Base-by-base conservation (phyloP, 1,140 invertebrate genomes). In the Radopholus similis region DNA sequence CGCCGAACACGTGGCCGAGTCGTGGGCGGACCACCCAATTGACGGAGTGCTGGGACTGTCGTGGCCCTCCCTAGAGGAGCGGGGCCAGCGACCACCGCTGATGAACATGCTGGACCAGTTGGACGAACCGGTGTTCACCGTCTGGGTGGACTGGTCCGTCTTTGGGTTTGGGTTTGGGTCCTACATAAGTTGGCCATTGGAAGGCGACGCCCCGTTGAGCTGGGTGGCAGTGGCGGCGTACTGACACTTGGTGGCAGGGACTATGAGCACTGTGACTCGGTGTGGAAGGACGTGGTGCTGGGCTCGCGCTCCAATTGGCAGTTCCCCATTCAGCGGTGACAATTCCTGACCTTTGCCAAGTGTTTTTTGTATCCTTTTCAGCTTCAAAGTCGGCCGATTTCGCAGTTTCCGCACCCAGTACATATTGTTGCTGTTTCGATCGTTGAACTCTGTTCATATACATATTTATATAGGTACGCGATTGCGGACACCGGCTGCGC, bases 101-200 rank as follows among this genome's bases (percentile, higher is more conserved):
- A 47, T 47, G 44, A 47, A 47, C 44, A 47, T 47, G 44, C 44
- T 47, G 44, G 44, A 47, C 44, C 44, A 47, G 44, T 23, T 47
- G n/a, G 44, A 47, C 44, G n/a, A 47, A 23, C 44, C 44, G n/a
- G 44, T 47, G 1, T 47, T 47, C 44, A 47, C 44, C 44, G 26
- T 47, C 6, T 47, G 44, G 44, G 5, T 15, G 44, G 44, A 47
- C 13, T 47, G 44, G 44, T 47, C n/a, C n/a, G 13, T 23, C n/a
- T n/a, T n/a, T n/a, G n/a, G n/a, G n/a, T n/a, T n/a, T n/a, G n/a
- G n/a, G n/a, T n/a, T n/a, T n/a, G n/a, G n/a, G n/a, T n/a, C n/a
- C 15, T 4, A 47, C 44, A 47, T 21, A 47, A 47, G 26, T 47
- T 47, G 5, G n/a, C 44, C n/a, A 47, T 8, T n/a, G n/a, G n/a